Evolutionary conservation across 2,888 invertebrate genomes (phyloP).

Genomic region (Cephus spinipes): DNA sequence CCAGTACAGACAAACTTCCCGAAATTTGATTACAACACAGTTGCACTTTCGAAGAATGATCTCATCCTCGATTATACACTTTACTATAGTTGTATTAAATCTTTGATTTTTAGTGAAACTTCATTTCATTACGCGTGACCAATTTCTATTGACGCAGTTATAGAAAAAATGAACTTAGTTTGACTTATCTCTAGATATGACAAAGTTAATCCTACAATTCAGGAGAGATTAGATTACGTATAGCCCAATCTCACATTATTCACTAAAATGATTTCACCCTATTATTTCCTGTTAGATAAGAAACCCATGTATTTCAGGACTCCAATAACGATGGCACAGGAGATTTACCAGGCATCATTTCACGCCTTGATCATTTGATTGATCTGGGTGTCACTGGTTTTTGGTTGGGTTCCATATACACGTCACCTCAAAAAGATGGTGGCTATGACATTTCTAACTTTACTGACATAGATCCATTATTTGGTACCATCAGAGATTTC

Average conservation of each 20-base stretch:
- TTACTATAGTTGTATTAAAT: no score
- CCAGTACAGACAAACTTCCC: no score
- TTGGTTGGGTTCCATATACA: conserved; percentile 79
- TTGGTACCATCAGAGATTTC: conserved; percentile 79
- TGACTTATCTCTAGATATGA: no score
- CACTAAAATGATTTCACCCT: neutral
- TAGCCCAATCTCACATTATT: neutral
- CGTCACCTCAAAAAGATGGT: conserved; percentile 77
- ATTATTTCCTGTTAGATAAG: neutral
- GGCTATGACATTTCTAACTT: conserved; percentile 84
- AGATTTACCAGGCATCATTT: conserved; percentile 70
- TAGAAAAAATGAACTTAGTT: no score
- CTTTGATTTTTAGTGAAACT: no score
- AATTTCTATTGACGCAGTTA: no score
- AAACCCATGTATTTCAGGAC: neutral
- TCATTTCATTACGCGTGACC: no score
- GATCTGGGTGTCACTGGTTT: conserved; percentile 76
- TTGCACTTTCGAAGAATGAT: no score
- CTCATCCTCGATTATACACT: no score
- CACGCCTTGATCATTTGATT: conserved; percentile 73
- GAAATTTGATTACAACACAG: no score
- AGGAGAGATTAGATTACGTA: neutral
- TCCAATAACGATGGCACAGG: conserved; percentile 38
- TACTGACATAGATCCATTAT: conserved; percentile 75
- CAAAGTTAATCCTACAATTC: no score